Conservation (phyloP, 2,797 vertebrate species). For the Lepidocolaptes lacrymiger region DNA sequence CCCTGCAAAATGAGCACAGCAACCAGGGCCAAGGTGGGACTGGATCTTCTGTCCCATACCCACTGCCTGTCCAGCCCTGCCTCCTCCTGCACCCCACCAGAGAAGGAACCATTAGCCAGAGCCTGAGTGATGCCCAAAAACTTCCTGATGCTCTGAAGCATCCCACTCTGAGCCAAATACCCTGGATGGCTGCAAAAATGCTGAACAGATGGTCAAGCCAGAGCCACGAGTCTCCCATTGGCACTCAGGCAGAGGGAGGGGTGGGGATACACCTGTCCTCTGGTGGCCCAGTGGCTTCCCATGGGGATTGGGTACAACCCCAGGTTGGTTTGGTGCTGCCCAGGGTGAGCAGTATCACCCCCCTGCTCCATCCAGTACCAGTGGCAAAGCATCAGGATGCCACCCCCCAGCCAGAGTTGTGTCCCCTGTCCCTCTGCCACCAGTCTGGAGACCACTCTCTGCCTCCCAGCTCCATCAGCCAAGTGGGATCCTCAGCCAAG, state of each 20-base stretch:
- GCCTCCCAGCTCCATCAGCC: neutral
- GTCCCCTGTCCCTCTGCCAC: neutral
- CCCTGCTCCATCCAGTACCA: neutral
- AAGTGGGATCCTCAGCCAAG: rapidly evolving
- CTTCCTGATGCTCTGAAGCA: neutral
- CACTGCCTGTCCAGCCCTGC: neutral
- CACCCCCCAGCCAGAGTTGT: neutral
- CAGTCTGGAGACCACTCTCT: neutral
- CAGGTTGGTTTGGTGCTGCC: rapidly evolving
- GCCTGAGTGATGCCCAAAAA: rapidly evolving
- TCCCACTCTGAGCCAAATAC: neutral
- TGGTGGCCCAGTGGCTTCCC: rapidly evolving
- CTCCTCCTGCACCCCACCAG: neutral
- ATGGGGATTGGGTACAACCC: neutral
- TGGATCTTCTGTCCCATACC: neutral
- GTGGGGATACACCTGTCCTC: neutral
- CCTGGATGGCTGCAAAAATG: neutral
- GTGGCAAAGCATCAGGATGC: neutral
- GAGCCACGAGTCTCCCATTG: rapidly evolving
- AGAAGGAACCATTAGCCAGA: neutral
- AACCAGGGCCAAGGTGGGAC: neutral
- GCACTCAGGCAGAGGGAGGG: neutral
- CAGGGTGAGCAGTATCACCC: neutral
- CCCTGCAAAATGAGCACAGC: neutral
- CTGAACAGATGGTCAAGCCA: neutral